Evolutionary conservation across 2,113 vertebrate species (phyloP).

Genomic region (Aptenodytes forsteri): DNA sequence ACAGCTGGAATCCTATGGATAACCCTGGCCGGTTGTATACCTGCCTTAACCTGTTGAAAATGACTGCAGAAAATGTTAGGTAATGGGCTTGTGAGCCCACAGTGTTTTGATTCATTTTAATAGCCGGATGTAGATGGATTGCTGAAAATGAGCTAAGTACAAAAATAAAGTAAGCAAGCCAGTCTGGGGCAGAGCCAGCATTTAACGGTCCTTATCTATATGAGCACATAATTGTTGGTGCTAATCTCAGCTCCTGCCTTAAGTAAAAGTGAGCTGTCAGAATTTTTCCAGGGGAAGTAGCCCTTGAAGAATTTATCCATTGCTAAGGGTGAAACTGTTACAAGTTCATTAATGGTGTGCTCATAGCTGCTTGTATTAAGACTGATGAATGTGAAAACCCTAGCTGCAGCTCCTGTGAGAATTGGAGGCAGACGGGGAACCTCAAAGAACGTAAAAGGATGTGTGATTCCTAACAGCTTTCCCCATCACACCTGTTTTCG

Average conservation of each 20-base stretch:
- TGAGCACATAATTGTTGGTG: neutral
- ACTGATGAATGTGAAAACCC: neutral
- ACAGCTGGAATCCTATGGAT: neutral
- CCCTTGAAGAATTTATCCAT: neutral
- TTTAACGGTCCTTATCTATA: neutral
- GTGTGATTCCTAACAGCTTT: neutral
- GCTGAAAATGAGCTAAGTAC: neutral
- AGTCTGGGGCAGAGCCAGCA: neutral
- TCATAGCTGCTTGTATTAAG: neutral
- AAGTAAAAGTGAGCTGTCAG: neutral
- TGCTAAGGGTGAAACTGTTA: neutral
- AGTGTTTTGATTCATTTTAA: neutral
- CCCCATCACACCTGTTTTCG: neutral
- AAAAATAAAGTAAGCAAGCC: neutral
- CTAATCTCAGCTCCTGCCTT: neutral
- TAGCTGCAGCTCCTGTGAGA: neutral
- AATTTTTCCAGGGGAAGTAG: neutral
- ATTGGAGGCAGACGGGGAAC: neutral
- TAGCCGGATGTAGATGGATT: neutral
- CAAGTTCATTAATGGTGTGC: neutral
- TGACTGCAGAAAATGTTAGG: neutral
- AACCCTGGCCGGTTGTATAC: neutral
- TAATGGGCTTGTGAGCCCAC: neutral
- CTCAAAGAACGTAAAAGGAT: neutral
- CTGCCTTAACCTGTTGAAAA: neutral